These are phyloP conservation scores for Drosophila albomicans DNA, from an alignment of 1,140 invertebrate species.

Conservation along the genomic window DNA sequence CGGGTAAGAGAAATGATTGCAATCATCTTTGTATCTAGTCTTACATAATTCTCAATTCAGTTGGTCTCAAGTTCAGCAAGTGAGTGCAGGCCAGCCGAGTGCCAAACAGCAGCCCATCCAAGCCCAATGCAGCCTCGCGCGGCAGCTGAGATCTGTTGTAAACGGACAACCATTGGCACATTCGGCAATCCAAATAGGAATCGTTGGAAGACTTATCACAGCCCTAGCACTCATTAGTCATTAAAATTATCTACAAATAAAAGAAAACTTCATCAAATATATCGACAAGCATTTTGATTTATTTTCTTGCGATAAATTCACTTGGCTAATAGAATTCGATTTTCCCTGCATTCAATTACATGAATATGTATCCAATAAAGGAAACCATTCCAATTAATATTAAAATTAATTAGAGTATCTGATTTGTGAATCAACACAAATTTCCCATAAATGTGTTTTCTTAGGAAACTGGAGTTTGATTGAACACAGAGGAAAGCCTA, in stretches of 20 bases:
- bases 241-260: constrained; percentile 64
- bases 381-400: neutral
- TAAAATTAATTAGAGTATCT: constrained; percentile 10
- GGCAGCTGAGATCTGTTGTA: constrained; percentile 3
- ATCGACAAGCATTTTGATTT: constrained; percentile 21
- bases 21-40: neutral
- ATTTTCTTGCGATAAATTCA: constrained; percentile 25
- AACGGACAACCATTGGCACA: constrained; percentile 4
- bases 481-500: neutral
- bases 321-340: constrained; percentile 10
- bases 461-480: too few relatives aligned
- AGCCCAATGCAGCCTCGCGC: neutral
- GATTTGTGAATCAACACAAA: constrained; percentile 35
- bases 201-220: constrained; percentile 37
- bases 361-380: constrained; percentile 1
- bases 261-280: constrained; percentile 49
- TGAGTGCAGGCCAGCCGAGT: constrained; percentile 57
- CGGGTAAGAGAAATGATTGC: constrained; percentile 50
- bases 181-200: constrained; percentile 27
- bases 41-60: constrained; percentile 28
- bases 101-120: constrained; percentile 19
- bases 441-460: neutral
- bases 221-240: constrained; percentile 50
- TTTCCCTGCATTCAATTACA: constrained; percentile 8
- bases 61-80: constrained; percentile 73